Evolutionary conservation across 2,113 vertebrate species (phyloP).

Genomic region (Macaca nemestrina): DNA sequence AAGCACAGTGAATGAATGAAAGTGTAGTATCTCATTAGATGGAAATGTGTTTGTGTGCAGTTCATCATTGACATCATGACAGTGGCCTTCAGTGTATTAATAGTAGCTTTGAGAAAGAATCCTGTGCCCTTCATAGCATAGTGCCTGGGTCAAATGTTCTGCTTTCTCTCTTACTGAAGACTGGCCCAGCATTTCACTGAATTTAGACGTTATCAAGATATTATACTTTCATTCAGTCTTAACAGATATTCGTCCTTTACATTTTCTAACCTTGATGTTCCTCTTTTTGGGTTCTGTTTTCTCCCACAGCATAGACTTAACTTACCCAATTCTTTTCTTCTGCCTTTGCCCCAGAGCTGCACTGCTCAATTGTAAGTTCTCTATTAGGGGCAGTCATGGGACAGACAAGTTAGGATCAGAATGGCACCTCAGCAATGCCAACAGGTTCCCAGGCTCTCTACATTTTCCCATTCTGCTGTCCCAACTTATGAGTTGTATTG

Average conservation of each 20-base stretch:
- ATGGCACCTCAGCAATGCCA: background rate
- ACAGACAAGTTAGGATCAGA: background rate
- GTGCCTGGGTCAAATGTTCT: background rate
- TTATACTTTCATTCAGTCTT: slow-evolving; percentile 19
- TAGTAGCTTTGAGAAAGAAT: background rate
- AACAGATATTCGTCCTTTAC: background rate
- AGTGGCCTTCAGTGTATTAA: background rate
- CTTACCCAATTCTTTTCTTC: background rate
- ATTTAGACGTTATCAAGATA: background rate
- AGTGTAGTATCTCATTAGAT: slow-evolving; percentile 7
- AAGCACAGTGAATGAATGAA: background rate
- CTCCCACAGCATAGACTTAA: background rate
- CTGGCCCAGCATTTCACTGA: slow-evolving; percentile 12
- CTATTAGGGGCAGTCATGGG: background rate
- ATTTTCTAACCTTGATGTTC: background rate
- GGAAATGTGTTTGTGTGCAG: background rate
- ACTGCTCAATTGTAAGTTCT: background rate
- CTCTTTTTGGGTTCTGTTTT: slow-evolving; percentile 38
- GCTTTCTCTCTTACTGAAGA: background rate
- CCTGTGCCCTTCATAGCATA: background rate
- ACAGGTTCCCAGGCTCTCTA: background rate
- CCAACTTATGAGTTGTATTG: background rate
- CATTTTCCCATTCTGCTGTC: background rate
- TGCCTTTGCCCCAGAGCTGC: background rate
- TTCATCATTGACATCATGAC: background rate